These are phyloP conservation scores for Drepanosiphum platanoidis DNA, from an alignment of 2,888 invertebrate species.

Conservation along the genomic window DNA sequence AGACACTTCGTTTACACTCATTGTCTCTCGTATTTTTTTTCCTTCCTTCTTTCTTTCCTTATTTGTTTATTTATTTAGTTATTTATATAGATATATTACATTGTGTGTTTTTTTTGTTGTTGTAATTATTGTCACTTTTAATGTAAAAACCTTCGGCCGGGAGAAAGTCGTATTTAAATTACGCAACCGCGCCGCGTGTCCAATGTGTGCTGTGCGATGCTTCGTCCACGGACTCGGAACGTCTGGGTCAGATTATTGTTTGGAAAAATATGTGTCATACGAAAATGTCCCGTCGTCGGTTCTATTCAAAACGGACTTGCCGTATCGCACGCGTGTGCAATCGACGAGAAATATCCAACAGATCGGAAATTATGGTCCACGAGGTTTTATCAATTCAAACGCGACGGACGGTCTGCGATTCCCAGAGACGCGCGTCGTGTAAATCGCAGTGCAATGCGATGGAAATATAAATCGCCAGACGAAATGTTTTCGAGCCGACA, in stretches of 20 bases:
- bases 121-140: not conserved
- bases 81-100: no score
- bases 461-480: not conserved
- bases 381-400: not conserved
- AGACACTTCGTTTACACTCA: slow-evolving; percentile 3
- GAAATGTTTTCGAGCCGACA: not conserved
- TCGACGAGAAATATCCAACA: slow-evolving; percentile 11
- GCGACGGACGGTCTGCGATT: not conserved
- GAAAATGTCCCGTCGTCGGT: not conserved
- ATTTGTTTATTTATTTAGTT: no score
- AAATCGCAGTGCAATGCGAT: not conserved
- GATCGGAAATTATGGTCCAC: not conserved
- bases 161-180: slow-evolving; percentile 8
- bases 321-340: slow-evolving; percentile 8
- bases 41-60: not conserved
- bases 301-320: not conserved
- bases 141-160: not conserved
- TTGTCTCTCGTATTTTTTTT: slow-evolving; percentile 24
- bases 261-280: not conserved
- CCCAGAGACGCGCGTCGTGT: not conserved
- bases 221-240: slow-evolving; percentile 12
- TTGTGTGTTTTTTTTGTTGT: no score
- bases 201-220: not conserved
- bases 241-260: slow-evolving; percentile 18
- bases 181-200: not conserved